Base-by-base conservation (phyloP, 2,113 vertebrate species). In the Brevimyrus niger region DNA sequence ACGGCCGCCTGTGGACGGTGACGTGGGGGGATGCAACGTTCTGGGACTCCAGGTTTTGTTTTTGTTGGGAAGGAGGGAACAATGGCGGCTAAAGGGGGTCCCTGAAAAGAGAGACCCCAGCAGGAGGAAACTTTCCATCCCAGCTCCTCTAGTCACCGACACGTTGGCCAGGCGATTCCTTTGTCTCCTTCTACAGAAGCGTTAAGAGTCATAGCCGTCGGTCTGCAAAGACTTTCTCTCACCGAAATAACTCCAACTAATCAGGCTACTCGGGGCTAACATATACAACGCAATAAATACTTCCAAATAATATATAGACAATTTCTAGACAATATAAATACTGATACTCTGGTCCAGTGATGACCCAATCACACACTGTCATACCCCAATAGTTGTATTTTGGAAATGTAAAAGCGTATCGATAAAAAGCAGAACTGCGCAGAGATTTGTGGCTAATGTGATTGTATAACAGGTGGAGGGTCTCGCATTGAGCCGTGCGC, bases 391-490 rank as follows among this genome's bases (percentile, higher is more conserved):
- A 80, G 35, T 17, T 35, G 73, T 7, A 80, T 80, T 80, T 76
- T 2, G 13, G 15, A 87, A 38, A 35, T 31, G 58, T 61, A 19
- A 42, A 3, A 38, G 47, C 6, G 6, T 17, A 38, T 0, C 5
- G 35, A n/a, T 51, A 46, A 76, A 51, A 51, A 86, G 44, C 80
- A 58, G 42, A 51, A 47, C 73, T 55, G 21, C 17, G 38, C 58
- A 19, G 85, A 87, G 83, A 44, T 44, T 5, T 73, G 61, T 31
- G 88, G 73, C 80, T 91, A 88, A 90, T 87, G 86, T 65, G 46
- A 85, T 90, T 91, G 91, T 92, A 95, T 95, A 96, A 96, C 95
- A 96, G 95, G 96, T 96, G 95, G 93, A 86, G 92, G 91, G 95
- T 91, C 69, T 23, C 23, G 61, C 88, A 88, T 89, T 87, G 50